phyloP scores from a whole-genome alignment of 2,113 vertebrate genomes.

The Gadus macrocephalus region DNA sequence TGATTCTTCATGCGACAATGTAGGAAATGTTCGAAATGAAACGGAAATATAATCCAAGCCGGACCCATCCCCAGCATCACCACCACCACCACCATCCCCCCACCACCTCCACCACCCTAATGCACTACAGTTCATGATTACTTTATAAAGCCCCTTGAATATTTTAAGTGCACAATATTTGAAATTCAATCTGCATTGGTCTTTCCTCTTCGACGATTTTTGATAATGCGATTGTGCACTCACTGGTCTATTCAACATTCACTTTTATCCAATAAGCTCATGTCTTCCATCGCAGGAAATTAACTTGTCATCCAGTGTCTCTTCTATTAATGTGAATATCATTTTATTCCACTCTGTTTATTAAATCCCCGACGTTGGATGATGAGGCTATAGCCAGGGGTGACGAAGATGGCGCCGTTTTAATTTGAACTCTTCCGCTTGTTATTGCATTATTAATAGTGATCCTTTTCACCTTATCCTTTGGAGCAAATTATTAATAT shows the following conservation, averaged over 20 bases:
- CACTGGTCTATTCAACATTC: conserved; percentile 46
- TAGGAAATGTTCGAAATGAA: too few species aligned
- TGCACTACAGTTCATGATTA: conserved; percentile 55
- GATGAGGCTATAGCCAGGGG: conserved; percentile 47
- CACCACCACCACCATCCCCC: too few species aligned
- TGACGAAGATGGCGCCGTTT: conserved; percentile 34
- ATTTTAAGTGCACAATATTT: conserved; percentile 59
- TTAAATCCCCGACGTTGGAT: conserved; percentile 60
- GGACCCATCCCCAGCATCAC: not conserved
- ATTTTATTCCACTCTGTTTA: conserved; percentile 57
- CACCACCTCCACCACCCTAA: conserved; percentile 21
- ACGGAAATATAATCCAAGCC: conserved; percentile 38
- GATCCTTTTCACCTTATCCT: conserved; percentile 5
- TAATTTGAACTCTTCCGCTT: conserved; percentile 38
- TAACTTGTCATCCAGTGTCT: conserved; percentile 62
- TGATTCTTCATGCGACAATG: conserved; percentile 8
- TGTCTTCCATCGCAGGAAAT: conserved; percentile 72
- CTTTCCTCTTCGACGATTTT: conserved; percentile 50
- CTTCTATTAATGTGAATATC: conserved; percentile 65
- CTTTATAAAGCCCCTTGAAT: conserved; percentile 62
- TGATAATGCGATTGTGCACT: conserved; percentile 52
- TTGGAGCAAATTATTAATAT: conserved; percentile 18
- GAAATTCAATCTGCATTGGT: conserved; percentile 58
- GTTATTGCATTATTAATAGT: conserved; percentile 41
- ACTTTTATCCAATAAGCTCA: conserved; percentile 67